A percentile compares a stretch with the other conserved stretches of the same genome.
Evolutionary conservation across 2,888 invertebrate genomes (phyloP).

Genomic region (Zhuqinia jingwanae): DNA sequence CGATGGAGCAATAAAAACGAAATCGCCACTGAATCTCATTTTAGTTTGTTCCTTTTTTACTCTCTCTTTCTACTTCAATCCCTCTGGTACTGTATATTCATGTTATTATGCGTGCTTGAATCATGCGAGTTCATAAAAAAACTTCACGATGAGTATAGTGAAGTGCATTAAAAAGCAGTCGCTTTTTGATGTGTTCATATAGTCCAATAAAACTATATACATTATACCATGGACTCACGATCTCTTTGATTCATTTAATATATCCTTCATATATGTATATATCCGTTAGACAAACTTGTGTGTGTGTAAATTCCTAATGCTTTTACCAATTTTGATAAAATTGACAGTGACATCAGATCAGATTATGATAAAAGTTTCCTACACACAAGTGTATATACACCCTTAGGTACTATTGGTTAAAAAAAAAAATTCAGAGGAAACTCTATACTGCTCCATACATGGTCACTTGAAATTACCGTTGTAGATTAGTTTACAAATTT

Average conservation of each 20-base stretch:
- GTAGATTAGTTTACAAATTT: constrained; percentile 58
- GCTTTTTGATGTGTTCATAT: not conserved
- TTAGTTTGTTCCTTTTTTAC: constrained; percentile 65
- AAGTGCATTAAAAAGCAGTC: constrained; percentile 48
- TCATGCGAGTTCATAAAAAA: constrained; percentile 54
- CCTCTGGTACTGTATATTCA: constrained; percentile 59
- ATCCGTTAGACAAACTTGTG: not conserved
- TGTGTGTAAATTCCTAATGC: not conserved
- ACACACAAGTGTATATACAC: not conserved
- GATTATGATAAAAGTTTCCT: too few relatives aligned
- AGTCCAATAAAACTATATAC: too few relatives aligned
- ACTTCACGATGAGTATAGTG: constrained; percentile 38
- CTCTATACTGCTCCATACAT: not conserved
- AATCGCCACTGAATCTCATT: constrained; percentile 80
- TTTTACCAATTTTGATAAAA: constrained; percentile 3
- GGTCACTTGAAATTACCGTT: constrained; percentile 27
- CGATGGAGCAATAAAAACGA: constrained; percentile 80
- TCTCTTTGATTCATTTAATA: too few relatives aligned
- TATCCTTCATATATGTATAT: not conserved
- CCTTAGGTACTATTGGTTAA: not conserved
- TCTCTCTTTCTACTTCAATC: constrained; percentile 52
- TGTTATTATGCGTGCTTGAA: constrained; percentile 43
- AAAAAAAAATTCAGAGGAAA: constrained; percentile 6
- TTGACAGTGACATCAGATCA: not conserved
- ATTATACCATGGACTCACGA: too few relatives aligned